Conservation (phyloP, 2,113 vertebrate species). For the Gymnobelideus leadbeateri region DNA sequence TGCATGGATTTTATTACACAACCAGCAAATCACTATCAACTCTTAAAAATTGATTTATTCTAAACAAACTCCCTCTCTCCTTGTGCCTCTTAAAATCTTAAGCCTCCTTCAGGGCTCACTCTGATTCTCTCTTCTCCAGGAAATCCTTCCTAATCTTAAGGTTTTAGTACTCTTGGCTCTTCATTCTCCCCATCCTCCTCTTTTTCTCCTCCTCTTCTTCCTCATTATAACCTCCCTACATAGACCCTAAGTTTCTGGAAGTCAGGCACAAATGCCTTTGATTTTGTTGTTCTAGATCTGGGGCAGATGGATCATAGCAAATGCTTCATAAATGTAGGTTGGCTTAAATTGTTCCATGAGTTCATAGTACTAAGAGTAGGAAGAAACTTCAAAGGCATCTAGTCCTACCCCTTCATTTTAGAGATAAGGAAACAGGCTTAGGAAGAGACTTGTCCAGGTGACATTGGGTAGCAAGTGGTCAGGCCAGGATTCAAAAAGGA, state of each 20-base stretch:
- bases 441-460: not conserved
- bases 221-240: no score
- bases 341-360: not conserved
- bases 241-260: not conserved
- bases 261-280: no score
- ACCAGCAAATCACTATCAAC: not conserved
- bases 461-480: not conserved
- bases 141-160: not conserved
- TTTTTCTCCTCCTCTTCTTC: no score
- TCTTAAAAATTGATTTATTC: not conserved
- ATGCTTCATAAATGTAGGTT: no score
- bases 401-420: not conserved
- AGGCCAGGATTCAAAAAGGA: not conserved
- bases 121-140: not conserved
- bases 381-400: not conserved
- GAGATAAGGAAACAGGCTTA: not conserved
- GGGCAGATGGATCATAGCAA: not conserved
- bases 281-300: not conserved
- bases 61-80: not conserved
- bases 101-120: not conserved
- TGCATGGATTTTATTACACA: not conserved
- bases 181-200: no score
- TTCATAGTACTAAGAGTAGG: not conserved
- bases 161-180: not conserved
- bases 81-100: not conserved